Base-by-base conservation (phyloP, 2,113 vertebrate genomes). In the Chloropsis hardwickii region DNA sequence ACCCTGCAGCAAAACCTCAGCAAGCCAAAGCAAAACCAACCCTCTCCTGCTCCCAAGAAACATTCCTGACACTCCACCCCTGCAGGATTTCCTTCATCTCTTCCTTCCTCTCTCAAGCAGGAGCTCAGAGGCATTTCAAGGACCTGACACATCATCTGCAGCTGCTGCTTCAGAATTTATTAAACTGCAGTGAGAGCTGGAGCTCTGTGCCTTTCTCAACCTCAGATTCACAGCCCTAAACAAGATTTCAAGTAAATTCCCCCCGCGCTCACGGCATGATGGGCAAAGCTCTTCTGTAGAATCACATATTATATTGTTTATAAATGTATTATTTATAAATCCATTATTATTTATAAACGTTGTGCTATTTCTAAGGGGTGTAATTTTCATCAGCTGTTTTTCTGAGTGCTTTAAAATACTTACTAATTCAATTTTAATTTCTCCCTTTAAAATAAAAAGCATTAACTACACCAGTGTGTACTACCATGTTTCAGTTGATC, bases 241-340 rank as follows among this genome's bases (percentile, higher is more conserved):
- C 16, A 71, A 24, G 25, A 37, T 9, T 19, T 37, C 65, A 60
- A 58, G 53, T 21, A 57, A 33, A 48, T 53, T 44, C 11, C 14
- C 12, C 6, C 14, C 1, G 0, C 20, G 17, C 11, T 31, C 14
- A 33, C 3, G 13, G 28, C 39, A 54, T 3, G 6, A 56, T 2
- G 10, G 27, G n/a, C 37, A 82, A 80, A 76, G 29, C 20, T 87
- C 33, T 14, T 72, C 11, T 33, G 60, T 0, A 28, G 20, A 66
- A 79, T n/a, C 48, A 35, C 11, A 69, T 1, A 8, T 3, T 40
- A 19, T 17, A 48, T 28, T 58, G n/a, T 40, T 78, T 69, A 17
- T 12, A 53, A 45, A 64, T 50, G 11, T 24, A 29, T 24, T 21
- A 28, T n/a, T n/a, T n/a, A n/a, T n/a, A n/a, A n/a, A n/a, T n/a